A percentile compares a stretch with the other conserved stretches of the same genome.
These are phyloP conservation scores for Hyles lineata DNA, from an alignment of 2,888 invertebrate genomes.

Conservation along the genomic window DNA sequence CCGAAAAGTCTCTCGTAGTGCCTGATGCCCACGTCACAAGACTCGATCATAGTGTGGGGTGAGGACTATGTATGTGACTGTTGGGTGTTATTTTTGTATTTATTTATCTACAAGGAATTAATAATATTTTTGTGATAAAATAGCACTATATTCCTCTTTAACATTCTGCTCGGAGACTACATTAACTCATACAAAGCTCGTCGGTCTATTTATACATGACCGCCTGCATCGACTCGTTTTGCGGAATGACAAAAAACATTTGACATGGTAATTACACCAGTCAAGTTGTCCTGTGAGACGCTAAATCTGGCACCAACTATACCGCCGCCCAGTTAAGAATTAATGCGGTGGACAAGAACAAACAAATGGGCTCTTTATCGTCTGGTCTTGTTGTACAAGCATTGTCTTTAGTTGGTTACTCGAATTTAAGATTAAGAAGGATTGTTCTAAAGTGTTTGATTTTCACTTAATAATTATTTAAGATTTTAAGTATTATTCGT, in stretches of 20 bases:
- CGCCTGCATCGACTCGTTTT: constrained; percentile 48
- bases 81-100: too few relatives aligned
- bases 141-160: neutral
- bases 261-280: constrained; percentile 53
- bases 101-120: too few relatives aligned
- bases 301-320: constrained; percentile 46
- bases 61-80: too few relatives aligned
- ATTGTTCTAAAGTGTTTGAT: neutral
- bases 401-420: neutral
- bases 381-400: neutral
- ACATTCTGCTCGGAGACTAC: neutral
- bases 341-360: constrained; percentile 29
- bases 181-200: neutral
- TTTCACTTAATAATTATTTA: neutral
- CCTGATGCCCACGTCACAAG: too few relatives aligned
- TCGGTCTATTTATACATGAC: constrained; percentile 32
- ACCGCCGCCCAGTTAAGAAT: constrained; percentile 11
- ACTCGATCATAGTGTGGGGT: too few relatives aligned
- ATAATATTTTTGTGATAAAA: too few relatives aligned
- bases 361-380: constrained; percentile 28
- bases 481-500: too few relatives aligned
- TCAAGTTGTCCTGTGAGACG: constrained; percentile 38
- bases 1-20: too few relatives aligned
- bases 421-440: neutral
- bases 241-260: constrained; percentile 54